Evolutionary conservation across 2,113 vertebrate genomes (phyloP).

Genomic region (Tauraco erythrolophus): DNA sequence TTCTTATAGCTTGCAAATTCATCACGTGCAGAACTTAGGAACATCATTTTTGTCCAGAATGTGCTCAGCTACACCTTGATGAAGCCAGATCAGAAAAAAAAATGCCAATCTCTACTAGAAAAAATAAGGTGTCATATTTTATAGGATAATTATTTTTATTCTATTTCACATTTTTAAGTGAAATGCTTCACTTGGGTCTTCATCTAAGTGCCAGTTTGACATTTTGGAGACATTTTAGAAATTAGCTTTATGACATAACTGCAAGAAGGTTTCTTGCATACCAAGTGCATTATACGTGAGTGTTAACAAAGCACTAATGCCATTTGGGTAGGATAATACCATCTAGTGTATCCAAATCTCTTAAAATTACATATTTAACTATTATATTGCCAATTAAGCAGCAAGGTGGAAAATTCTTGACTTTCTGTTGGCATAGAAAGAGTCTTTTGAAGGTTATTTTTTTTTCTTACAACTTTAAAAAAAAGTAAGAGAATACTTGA

Average conservation of each 20-base stretch:
- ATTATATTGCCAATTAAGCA: constrained; percentile 71
- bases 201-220: neutral
- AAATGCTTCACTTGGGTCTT: neutral
- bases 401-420: constrained; percentile 77
- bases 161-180: neutral
- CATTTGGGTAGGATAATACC: constrained; percentile 61
- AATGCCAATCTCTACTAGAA: neutral
- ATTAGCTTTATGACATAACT: neutral
- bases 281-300: neutral
- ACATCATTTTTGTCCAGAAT: constrained; percentile 18
- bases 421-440: constrained; percentile 60
- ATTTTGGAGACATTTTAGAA: neutral
- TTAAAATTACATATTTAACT: constrained; percentile 53
- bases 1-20: constrained; percentile 59
- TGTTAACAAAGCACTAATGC: constrained; percentile 72
- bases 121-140: neutral
- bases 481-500: constrained; percentile 22
- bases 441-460: neutral
- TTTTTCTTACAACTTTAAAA: neutral
- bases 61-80: neutral
- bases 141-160: neutral
- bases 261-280: constrained; percentile 32
- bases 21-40: constrained; percentile 28
- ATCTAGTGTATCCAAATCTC: constrained; percentile 52
- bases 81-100: neutral